phyloP scores from a whole-genome alignment of 2,888 invertebrate species.

The Mantis religiosa region DNA sequence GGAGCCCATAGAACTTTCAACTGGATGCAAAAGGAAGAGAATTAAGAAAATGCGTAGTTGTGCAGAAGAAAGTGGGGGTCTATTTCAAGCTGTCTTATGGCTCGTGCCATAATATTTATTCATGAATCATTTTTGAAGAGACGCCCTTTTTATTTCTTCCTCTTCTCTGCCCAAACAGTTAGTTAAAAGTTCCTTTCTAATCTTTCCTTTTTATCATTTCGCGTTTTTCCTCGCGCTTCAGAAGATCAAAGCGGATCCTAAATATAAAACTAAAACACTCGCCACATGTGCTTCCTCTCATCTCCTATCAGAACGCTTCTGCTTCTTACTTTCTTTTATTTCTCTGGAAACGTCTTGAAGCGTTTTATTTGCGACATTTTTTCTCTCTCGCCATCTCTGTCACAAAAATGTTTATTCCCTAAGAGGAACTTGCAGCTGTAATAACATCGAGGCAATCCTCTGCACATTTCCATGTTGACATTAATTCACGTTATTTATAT shows the following conservation, averaged over 20 bases:
- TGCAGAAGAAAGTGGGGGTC: neutral
- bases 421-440: neutral
- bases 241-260: constrained; percentile 8
- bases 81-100: neutral
- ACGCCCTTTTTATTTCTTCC: neutral
- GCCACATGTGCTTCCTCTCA: neutral
- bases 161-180: neutral
- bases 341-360: neutral
- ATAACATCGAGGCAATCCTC: neutral
- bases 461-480: neutral
- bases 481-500: neutral
- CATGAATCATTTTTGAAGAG: neutral
- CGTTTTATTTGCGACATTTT: neutral
- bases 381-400: neutral
- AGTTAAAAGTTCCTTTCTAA: constrained; percentile 14
- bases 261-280: constrained; percentile 8
- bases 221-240: neutral
- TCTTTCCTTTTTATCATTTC: neutral
- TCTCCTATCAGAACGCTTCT: neutral
- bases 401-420: neutral
- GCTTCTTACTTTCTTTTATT: neutral
- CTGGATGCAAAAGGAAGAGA: neutral
- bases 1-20: neutral
- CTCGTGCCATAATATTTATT: constrained; percentile 5
- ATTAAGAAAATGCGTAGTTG: neutral